These are phyloP conservation scores for Lasioglossum marginatum DNA, from an alignment of 2,888 invertebrate genomes.

Conservation along the genomic window DNA sequence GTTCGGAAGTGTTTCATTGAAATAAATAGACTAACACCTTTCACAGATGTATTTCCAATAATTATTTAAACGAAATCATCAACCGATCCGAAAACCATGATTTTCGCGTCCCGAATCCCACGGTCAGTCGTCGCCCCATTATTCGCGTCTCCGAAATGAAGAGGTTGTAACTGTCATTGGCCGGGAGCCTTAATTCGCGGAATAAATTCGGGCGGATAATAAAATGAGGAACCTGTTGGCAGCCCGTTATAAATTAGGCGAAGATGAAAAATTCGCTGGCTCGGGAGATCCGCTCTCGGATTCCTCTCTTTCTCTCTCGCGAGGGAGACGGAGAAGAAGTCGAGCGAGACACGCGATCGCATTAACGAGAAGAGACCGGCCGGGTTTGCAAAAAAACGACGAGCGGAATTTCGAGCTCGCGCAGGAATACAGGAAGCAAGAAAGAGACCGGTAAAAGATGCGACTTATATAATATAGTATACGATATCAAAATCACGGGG, in stretches of 20 bases:
- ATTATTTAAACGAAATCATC: not conserved
- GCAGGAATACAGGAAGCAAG: constrained; percentile 21
- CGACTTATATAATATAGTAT: not conserved
- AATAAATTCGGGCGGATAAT: not conserved
- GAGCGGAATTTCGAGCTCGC: constrained; percentile 17
- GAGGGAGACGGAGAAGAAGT: not conserved
- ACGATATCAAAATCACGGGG: not conserved
- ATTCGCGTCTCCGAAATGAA: constrained; percentile 2
- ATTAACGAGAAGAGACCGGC: constrained; percentile 17
- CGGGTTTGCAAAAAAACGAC: not conserved
- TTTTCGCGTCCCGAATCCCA: not conserved
- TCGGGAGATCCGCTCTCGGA: not conserved
- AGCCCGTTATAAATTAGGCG: constrained; percentile 12
- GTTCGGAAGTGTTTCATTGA: no score
- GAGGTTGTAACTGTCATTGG: constrained; percentile 5
- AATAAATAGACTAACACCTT: no score
- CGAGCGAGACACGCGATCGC: constrained; percentile 13
- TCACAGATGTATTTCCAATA: no score
- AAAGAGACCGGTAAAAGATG: not conserved
- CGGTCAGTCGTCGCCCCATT: not conserved
- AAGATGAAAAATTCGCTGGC: constrained; percentile 5
- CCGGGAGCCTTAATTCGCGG: not conserved
- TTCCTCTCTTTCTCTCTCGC: not conserved
- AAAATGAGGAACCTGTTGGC: constrained; percentile 18
- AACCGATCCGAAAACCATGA: not conserved